Percentiles rank a stretch among this genome's conserved stretches.
These are phyloP conservation scores for Accipiter cooperii DNA, from an alignment of 2,113 vertebrate species.

Conservation along the genomic window DNA sequence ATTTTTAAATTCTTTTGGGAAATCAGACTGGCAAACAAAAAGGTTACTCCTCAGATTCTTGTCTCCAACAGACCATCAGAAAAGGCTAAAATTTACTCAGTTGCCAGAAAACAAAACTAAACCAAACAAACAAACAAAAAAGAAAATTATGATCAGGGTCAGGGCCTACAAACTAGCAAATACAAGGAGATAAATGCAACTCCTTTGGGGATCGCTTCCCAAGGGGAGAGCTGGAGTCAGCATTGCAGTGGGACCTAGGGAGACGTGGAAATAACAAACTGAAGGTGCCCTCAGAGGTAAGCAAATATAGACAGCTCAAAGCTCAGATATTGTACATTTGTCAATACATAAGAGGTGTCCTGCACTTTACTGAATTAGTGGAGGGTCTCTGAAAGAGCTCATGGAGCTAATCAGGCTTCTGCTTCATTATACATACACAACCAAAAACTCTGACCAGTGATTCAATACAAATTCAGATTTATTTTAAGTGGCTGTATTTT, in stretches of 20 bases:
- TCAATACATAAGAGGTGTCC: neutral
- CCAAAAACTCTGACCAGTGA: neutral
- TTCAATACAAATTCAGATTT: neutral
- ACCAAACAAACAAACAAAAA: neutral
- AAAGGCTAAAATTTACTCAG: neutral
- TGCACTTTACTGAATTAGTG: neutral
- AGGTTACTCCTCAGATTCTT: neutral
- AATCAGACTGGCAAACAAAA: neutral
- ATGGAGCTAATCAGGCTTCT: neutral
- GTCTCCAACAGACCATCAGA: neutral
- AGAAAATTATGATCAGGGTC: neutral
- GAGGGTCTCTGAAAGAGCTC: neutral
- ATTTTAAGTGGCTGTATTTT: neutral
- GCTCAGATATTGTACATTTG: neutral
- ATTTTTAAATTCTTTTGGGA: neutral
- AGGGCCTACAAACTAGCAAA: neutral
- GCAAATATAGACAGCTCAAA: neutral
- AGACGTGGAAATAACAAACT: neutral
- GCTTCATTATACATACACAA: neutral
- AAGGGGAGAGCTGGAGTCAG: neutral
- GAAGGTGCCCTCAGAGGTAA: neutral
- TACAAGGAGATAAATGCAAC: neutral
- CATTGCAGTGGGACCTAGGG: neutral
- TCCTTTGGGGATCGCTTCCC: neutral
- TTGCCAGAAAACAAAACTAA: neutral